Conservation (phyloP, 2,888 invertebrate species). For the Bugula neritina region DNA sequence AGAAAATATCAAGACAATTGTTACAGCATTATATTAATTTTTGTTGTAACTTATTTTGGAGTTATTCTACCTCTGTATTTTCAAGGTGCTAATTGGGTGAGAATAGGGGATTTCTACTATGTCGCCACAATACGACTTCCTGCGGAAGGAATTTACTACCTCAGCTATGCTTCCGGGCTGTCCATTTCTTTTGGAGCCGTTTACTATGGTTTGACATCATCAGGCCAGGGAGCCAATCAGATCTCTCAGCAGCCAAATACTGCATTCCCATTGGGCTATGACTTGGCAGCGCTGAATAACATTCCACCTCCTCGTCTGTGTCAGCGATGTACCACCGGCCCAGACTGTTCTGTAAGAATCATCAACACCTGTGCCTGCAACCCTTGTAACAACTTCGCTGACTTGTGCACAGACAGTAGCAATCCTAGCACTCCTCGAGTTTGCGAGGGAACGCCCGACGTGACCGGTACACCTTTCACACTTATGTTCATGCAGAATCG, state of each 20-base stretch:
- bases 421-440: neutral
- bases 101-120: neutral
- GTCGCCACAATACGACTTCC: conserved; percentile 3
- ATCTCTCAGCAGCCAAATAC: neutral
- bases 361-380: conserved; percentile 20
- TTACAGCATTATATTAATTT: too few species aligned
- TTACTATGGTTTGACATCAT: neutral
- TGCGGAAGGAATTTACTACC: neutral
- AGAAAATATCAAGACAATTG: too few species aligned
- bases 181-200: neutral
- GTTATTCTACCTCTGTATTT: too few species aligned
- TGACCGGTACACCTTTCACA: conserved; percentile 16
- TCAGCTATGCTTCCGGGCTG: neutral
- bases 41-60: too few species aligned
- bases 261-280: conserved; percentile 24
- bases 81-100: conserved; percentile 11
- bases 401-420: neutral
- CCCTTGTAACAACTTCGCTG: conserved; percentile 21
- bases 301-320: neutral
- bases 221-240: neutral
- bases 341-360: neutral
- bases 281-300: neutral
- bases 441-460: neutral
- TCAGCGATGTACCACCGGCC: neutral
- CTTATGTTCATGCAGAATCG: conserved; percentile 25